phyloP scores from a whole-genome alignment of 2,113 vertebrate species.

The Pterophyllum scalare region DNA sequence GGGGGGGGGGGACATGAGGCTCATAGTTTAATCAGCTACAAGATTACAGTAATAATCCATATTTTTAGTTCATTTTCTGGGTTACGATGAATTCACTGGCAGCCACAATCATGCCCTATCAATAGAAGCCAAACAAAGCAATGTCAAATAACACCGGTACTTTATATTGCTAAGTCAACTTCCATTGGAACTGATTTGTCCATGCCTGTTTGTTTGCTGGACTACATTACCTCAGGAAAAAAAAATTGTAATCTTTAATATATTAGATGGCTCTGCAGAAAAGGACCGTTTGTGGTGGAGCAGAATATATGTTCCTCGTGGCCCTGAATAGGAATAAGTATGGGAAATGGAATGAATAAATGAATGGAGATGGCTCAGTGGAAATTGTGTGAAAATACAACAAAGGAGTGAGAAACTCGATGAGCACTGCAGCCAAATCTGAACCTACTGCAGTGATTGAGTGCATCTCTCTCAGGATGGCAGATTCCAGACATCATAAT shows the following conservation, averaged over 20 bases:
- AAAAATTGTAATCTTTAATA: background rate
- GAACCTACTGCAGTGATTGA: background rate
- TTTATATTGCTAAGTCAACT: background rate
- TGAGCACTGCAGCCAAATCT: background rate
- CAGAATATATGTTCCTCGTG: background rate
- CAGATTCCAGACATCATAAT: background rate
- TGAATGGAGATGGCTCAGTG: background rate
- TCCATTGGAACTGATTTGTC: background rate
- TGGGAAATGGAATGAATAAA: constrained; percentile 3
- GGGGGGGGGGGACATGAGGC: background rate
- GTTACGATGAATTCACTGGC: constrained; percentile 16
- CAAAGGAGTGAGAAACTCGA: background rate
- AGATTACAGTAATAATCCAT: constrained; percentile 27
- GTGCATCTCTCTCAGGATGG: background rate
- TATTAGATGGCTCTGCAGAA: background rate
- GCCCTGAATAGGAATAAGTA: background rate
- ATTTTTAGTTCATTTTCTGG: constrained; percentile 8
- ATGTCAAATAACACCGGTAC: constrained; percentile 3
- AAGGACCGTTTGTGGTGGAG: background rate
- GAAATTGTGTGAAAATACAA: background rate
- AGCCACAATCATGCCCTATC: background rate
- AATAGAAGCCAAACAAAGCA: background rate
- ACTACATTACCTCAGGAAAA: background rate
- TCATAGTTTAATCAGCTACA: constrained; percentile 34
- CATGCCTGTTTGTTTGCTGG: background rate